Percentiles rank a stretch among this genome's conserved stretches.
These are phyloP conservation scores for Melospiza georgiana DNA, from an alignment of 2,113 vertebrate species.

Conservation along the genomic window DNA sequence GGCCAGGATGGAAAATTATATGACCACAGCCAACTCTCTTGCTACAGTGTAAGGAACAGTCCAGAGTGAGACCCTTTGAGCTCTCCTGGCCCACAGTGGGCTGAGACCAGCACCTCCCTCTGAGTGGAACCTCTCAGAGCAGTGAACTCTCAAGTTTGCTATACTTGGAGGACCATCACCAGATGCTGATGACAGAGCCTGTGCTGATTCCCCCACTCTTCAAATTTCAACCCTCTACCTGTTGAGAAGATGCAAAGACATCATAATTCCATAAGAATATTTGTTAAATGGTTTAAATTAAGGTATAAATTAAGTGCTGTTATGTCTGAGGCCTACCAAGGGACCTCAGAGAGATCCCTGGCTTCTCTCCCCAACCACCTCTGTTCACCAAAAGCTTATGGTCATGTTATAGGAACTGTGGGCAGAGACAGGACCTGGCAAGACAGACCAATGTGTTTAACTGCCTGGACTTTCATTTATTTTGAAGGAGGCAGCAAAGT, in stretches of 20 bases:
- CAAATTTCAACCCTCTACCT: not conserved
- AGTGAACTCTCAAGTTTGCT: not conserved
- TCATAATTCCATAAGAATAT: not conserved
- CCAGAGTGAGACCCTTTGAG: not conserved
- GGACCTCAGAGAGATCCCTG: not conserved
- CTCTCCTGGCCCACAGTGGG: not conserved
- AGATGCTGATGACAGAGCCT: rapidly evolving
- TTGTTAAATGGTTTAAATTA: not conserved
- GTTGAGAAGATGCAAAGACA: not conserved
- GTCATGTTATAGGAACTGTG: not conserved
- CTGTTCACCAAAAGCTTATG: not conserved
- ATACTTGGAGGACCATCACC: not conserved
- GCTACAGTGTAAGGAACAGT: not conserved
- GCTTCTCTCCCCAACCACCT: not conserved
- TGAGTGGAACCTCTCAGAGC: not conserved
- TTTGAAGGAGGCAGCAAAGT: not conserved
- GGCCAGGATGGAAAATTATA: not conserved
- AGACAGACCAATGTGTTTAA: not conserved
- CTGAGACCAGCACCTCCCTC: not conserved
- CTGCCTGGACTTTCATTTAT: not conserved
- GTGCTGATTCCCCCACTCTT: not conserved
- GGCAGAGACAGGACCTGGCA: not conserved
- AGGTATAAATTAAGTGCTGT: not conserved
- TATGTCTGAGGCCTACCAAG: too few relatives aligned
- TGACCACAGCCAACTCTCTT: not conserved